A percentile compares a stretch with the other conserved stretches of the same genome.
Evolutionary conservation across 1,140 invertebrate species (phyloP).

Genomic region (Planococcus citri): DNA sequence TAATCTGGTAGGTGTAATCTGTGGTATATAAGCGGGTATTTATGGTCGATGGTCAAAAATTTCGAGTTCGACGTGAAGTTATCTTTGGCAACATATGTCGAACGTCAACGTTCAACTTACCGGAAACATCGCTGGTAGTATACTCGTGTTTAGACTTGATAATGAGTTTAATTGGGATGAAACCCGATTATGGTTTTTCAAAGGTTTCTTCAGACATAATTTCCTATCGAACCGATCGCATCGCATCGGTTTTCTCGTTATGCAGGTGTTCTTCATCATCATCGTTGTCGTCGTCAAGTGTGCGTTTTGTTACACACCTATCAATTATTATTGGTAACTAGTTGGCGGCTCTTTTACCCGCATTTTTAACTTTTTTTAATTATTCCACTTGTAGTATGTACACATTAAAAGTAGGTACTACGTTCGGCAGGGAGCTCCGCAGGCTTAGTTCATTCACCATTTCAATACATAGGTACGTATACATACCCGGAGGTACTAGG

Average conservation of each 20-base stretch:
- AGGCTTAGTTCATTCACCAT: too few species aligned
- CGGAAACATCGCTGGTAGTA: not conserved
- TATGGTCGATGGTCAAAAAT: too few species aligned
- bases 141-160: not conserved
- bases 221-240: not conserved
- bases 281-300: not conserved
- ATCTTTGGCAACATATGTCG: too few species aligned
- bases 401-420: too few species aligned
- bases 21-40: too few species aligned
- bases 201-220: not conserved
- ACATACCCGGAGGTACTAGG: too few species aligned
- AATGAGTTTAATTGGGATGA: not conserved
- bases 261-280: constrained; percentile 5
- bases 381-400: not conserved
- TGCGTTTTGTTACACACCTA: not conserved
- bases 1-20: too few species aligned
- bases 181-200: not conserved
- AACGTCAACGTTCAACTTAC: not conserved
- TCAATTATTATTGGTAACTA: not conserved
- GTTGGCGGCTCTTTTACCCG: not conserved
- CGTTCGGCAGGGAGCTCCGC: too few species aligned
- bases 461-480: too few species aligned
- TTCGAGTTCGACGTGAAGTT: too few species aligned
- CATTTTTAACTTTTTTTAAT: not conserved
- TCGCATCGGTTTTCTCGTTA: not conserved